Conservation (phyloP, 2,113 vertebrate species). For the Spea bombifrons region DNA sequence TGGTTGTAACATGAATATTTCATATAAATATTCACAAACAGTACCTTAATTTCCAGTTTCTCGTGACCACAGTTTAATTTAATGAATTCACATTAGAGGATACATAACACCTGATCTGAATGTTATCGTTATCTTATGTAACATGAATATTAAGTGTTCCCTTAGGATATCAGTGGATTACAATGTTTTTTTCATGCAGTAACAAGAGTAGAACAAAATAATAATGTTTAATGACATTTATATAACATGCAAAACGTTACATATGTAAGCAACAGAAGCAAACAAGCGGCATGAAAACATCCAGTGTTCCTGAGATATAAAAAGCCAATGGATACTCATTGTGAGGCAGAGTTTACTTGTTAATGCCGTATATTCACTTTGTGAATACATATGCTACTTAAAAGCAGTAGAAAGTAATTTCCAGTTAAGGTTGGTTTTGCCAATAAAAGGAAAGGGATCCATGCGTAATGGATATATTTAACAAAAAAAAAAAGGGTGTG, state of each 20-base stretch:
- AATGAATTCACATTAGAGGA: background rate
- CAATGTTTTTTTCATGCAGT: constrained; percentile 3
- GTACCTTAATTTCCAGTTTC: background rate
- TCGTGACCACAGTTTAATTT: background rate
- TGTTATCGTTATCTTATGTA: background rate
- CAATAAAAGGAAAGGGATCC: too few relatives aligned
- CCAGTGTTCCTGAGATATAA: too few relatives aligned
- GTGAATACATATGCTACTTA: too few relatives aligned
- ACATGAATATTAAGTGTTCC: constrained; percentile 2
- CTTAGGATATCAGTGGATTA: background rate
- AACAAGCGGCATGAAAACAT: too few relatives aligned
- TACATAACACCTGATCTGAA: background rate
- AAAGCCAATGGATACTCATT: too few relatives aligned
- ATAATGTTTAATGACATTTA: background rate
- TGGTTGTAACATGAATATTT: background rate
- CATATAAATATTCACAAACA: background rate
- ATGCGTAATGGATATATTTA: too few relatives aligned
- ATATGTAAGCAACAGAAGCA: too few relatives aligned
- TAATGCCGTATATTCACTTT: too few relatives aligned
- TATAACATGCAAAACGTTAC: background rate
- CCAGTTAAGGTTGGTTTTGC: too few relatives aligned
- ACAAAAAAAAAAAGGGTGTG: too few relatives aligned
- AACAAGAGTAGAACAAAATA: constrained; percentile 7
- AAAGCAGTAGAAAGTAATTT: too few relatives aligned
- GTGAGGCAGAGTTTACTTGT: too few relatives aligned